These are phyloP conservation scores for Megalops atlanticus DNA, from an alignment of 2,113 vertebrate genomes.

Conservation along the genomic window DNA sequence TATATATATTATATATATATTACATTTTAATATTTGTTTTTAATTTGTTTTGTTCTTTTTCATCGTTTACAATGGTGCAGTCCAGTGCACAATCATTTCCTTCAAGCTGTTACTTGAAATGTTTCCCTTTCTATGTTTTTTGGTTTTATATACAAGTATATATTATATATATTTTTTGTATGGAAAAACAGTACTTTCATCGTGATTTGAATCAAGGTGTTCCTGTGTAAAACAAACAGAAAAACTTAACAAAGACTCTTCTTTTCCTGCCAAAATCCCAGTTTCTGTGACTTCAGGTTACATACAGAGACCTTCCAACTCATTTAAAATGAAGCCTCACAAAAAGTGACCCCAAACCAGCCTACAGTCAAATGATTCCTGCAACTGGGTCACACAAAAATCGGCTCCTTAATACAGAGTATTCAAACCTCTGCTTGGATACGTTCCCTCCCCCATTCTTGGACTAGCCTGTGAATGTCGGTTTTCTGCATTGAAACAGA, in stretches of 20 bases:
- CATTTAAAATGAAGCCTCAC: background rate
- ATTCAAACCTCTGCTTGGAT: background rate
- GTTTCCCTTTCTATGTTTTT: constrained; percentile 26
- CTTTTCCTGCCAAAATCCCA: background rate
- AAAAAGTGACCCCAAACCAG: background rate
- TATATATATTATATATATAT: constrained; percentile 57
- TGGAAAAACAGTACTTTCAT: constrained; percentile 20
- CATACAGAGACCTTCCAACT: background rate
- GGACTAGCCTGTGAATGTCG: background rate
- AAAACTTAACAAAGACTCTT: background rate
- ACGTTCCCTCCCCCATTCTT: background rate
- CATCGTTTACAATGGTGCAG: constrained; percentile 40
- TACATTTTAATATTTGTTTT: constrained; percentile 59
- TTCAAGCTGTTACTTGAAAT: constrained; percentile 45
- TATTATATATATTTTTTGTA: constrained; percentile 23
- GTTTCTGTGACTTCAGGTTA: background rate
- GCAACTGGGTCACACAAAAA: background rate
- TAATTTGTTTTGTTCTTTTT: constrained; percentile 51
- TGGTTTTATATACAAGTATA: constrained; percentile 12
- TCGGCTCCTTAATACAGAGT: background rate
- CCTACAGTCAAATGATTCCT: background rate
- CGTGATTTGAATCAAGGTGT: constrained; percentile 20
- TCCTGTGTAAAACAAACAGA: constrained; percentile 13
- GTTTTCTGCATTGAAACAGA: background rate
- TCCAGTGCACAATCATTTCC: constrained; percentile 33